Evolutionary conservation across 2,888 invertebrate species (phyloP), one percentile per base, ranked within the genome.

Genomic region (Ecliptopera silaceata): DNA sequence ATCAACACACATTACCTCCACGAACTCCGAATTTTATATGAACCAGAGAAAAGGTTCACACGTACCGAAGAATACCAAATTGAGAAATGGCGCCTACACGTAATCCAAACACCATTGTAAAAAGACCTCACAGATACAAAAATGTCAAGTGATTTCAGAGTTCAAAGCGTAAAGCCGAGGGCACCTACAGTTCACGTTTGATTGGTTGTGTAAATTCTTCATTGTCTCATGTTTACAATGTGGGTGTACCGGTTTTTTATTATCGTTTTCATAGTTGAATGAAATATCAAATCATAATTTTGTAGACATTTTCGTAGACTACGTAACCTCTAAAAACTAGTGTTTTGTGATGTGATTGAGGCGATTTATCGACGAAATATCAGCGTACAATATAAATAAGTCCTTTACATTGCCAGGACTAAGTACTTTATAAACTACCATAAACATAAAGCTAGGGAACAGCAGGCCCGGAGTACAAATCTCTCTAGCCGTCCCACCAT

Each of bases 161-260:
- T 42, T 68, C 63, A 59, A 68, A 71, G 70, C 69, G 65, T 62
- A 64, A 58, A 48, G 45, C 39, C 34, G 47, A 59, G 46, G 43
- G 29, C 47, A 47, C 55, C 56, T 44, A 57, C 62, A 64, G 79
- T 59, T 75, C 81, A 65, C 45, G 51, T 49, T 66, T 68, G 58
- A 67, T 65, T 82, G 81, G 82, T 75, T 72, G 69, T 65, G 68
- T 75, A 75, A 79, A 77, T 75, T 74, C 72, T 66, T 77, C 75
- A 79, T 84, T 82, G 81, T 83, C 80, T 75, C 68, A 79, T 81
- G 76, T 77, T 78, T 73, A 72, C 70, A 57, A 66, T 73, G 85
- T 85, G 80, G 84, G 84, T 72, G 80, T 80, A 81, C 85, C 80
- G 82, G 85, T 83, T 86, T 83, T 77, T 80, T 75, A 72, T 68